Evolutionary conservation across 2,113 vertebrate species (phyloP), one percentile per base, ranked within the genome.

Genomic region (Reinhardtius hippoglossoides): DNA sequence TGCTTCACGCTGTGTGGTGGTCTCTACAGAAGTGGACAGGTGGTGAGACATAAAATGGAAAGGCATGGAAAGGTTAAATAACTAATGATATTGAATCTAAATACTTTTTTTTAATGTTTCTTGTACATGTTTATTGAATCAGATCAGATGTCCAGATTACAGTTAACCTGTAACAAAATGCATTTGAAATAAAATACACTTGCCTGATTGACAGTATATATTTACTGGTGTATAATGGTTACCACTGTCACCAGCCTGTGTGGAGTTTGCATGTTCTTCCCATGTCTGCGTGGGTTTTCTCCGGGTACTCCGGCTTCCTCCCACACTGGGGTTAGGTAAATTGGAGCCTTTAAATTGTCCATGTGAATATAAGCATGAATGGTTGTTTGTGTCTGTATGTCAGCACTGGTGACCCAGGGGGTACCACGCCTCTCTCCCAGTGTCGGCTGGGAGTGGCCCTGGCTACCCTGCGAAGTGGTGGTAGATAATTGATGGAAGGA

Each of bases 1-100:
- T 18, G 60, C 6, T 71, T 56, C 20, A 52, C 9, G 8, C 64
- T 63, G 37, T 77, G 26, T 55, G 44, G 64, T 59, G 44, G 58
- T 69, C 26, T 9, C 21, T 31, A 20, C 26, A 14, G 23, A 15
- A 40, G 35, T 23, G 50, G 52, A 50, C 12, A 10, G 26, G 4
- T 21, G 65, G 16, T 6, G 20, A 56, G 35, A 21, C 15, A 50
- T 50, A 8, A 6, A 50, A 18, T 7, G 46, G 16, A 48, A 48
- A 48, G 46, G 14, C 46, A 48, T 18, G 3, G 10, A 13, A 13
- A 42, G 40, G 40, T 42, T 3, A 42, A 13, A 42, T 13, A 42
- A 42, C 12, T 42, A 12, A 12, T 42, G 40, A 13, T 42, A 42
- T 42, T 3, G 13, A 12, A 55, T 56, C 66, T 42, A 20, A 67